phyloP scores from a whole-genome alignment of 2,797 vertebrate genomes.

The Distichodus sexfasciatus region DNA sequence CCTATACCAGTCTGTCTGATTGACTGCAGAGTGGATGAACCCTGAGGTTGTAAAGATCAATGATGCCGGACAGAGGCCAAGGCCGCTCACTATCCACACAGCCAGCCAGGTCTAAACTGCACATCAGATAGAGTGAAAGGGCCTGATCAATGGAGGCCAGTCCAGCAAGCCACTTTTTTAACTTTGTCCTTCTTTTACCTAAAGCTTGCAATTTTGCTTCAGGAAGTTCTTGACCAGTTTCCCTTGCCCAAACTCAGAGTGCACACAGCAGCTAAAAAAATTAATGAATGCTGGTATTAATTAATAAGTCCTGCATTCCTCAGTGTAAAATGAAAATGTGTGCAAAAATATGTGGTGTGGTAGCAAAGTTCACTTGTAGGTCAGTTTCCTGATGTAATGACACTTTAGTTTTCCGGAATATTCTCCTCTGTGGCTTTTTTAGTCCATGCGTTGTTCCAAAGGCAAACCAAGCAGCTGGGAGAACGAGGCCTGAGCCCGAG shows the following conservation, averaged over 20 bases:
- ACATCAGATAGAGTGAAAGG: constrained; percentile 44
- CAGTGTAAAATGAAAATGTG: neutral
- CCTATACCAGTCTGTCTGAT: constrained; percentile 12
- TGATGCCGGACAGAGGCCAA: constrained; percentile 19
- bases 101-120: constrained; percentile 23
- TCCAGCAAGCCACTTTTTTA: neutral
- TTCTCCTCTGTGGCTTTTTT: constrained; percentile 8
- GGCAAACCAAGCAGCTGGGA: constrained; percentile 43
- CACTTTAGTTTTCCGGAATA: constrained; percentile 7
- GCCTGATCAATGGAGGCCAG: constrained; percentile 42
- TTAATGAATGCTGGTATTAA: neutral
- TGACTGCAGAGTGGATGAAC: constrained; percentile 2
- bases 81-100: neutral
- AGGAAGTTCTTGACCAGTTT: constrained; percentile 3
- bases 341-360: constrained; percentile 1
- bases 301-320: neutral
- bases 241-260: constrained; percentile 3
- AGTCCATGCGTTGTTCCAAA: constrained; percentile 15
- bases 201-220: constrained; percentile 15
- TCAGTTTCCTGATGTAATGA: neutral
- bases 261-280: neutral
- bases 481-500: constrained; percentile 3
- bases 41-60: constrained; percentile 15
- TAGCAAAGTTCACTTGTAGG: neutral
- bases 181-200: constrained; percentile 5